phyloP scores from a whole-genome alignment of 2,113 vertebrate species.

The Pycnonotus jocosus region DNA sequence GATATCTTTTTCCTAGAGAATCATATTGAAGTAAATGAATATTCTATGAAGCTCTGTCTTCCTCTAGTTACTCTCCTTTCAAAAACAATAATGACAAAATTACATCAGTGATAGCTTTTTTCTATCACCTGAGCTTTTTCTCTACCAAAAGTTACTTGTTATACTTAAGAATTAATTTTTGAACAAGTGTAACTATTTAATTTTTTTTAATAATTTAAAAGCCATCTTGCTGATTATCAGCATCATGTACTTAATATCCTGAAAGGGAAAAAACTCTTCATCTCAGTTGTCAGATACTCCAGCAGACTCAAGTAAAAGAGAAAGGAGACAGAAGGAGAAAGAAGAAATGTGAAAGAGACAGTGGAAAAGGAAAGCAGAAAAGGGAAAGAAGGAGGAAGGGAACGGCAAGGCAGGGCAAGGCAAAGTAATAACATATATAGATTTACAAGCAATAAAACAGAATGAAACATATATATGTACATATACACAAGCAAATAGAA shows the following conservation, averaged over 20 bases:
- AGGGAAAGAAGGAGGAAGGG: background rate
- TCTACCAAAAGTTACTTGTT: background rate
- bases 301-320: background rate
- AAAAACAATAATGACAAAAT: background rate
- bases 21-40: background rate
- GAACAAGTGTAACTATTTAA: background rate
- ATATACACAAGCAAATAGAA: background rate
- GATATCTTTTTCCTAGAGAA: background rate
- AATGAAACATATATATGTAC: background rate
- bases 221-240: fast-evolving
- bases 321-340: background rate
- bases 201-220: background rate
- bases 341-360: background rate
- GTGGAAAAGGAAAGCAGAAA: fast-evolving
- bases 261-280: fast-evolving
- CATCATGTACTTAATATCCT: background rate
- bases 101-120: background rate
- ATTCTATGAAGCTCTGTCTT: background rate
- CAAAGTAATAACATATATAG: fast-evolving
- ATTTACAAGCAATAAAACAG: background rate
- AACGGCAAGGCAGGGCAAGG: background rate
- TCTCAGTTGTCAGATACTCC: background rate
- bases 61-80: background rate
- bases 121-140: background rate
- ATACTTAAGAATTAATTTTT: background rate